Base-by-base conservation (phyloP, 2,113 vertebrate genomes). In the Procavia capensis region DNA sequence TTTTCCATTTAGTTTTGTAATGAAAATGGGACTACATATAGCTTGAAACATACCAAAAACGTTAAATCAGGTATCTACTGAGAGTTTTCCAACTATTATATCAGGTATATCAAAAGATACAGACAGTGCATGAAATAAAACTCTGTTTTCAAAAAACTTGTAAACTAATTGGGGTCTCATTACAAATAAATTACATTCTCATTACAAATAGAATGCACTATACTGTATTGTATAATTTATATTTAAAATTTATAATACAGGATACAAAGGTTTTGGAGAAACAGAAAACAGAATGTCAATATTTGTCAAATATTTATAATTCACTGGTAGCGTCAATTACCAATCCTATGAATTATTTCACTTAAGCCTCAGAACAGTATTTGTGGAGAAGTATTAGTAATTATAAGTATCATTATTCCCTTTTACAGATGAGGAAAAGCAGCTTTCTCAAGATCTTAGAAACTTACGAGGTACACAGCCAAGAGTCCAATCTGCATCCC, bases 251-350 rank as follows among this genome's bases (percentile, higher is more conserved):
- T 70, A 24, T 91, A 70, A 57, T 17, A 86, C 5, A 74, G 22
- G 79, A 75, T 70, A 90, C 43, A 72, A 76, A 76, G 57, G 64
- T 61, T 39, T 36, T 16, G 14, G 14, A 74, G 41, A 82, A 86
- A 92, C 54, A 9, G 29, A 96, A 90, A 97, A 82, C 24, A 82
- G 29, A 94, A 64, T 6, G 2, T n/a, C 78, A 94, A 81, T 41
- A 79, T 61, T 47, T 57, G 75, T 50, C 84, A 47, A 85, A n/a
- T 74, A 54, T 92, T 74, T 72, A 29, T 61, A 87, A 83, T 34
- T 22, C 29, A n/a, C 31, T n/a, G 81, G 34, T 16, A 50, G 7
- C 16, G 29, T 70, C 85, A 1, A 4, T 80, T 92, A 96, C 87
- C 24, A 76, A 41, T 84, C 2, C 45, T 80, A 5, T 66, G 31